Percentiles rank a stretch among this genome's conserved stretches.
These are phyloP conservation scores for Grapholita molesta DNA, from an alignment of 1,140 invertebrate species.

Conservation along the genomic window DNA sequence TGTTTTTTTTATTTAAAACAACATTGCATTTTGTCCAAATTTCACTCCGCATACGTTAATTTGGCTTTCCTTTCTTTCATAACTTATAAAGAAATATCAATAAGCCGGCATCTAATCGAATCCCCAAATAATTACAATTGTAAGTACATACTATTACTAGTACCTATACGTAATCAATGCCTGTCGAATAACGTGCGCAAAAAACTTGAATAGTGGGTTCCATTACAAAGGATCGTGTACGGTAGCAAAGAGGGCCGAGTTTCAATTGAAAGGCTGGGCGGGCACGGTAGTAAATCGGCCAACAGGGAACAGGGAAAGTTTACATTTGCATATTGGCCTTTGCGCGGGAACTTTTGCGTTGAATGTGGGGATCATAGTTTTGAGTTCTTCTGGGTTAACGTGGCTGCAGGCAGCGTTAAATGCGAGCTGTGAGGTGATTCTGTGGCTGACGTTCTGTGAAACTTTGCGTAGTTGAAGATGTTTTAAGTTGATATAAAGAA, in stretches of 20 bases:
- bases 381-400: not conserved
- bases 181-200: not conserved
- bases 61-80: too few relatives aligned
- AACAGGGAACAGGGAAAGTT: slow-evolving; percentile 71
- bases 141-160: not conserved
- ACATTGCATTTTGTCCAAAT: too few relatives aligned
- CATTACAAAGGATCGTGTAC: not conserved
- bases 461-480: not conserved
- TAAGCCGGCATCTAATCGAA: too few relatives aligned
- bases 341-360: slow-evolving; percentile 15
- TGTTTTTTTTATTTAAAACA: too few relatives aligned
- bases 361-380: slow-evolving; percentile 1
- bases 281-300: slow-evolving; percentile 64
- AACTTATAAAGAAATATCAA: too few relatives aligned
- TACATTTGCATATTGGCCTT: slow-evolving; percentile 68
- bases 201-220: slow-evolving; percentile 16
- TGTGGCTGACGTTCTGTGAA: not conserved
- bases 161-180: not conserved
- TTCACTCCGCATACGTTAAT: too few relatives aligned
- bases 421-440: not conserved
- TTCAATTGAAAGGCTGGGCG: slow-evolving; percentile 53
- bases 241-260: slow-evolving; percentile 33
- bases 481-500: not conserved
- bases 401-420: not conserved
- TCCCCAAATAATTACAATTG: too few relatives aligned